Percentiles rank a stretch among this genome's conserved stretches.
These are phyloP conservation scores for Trachemys scripta DNA, from an alignment of 2,113 vertebrate genomes.

Conservation along the genomic window DNA sequence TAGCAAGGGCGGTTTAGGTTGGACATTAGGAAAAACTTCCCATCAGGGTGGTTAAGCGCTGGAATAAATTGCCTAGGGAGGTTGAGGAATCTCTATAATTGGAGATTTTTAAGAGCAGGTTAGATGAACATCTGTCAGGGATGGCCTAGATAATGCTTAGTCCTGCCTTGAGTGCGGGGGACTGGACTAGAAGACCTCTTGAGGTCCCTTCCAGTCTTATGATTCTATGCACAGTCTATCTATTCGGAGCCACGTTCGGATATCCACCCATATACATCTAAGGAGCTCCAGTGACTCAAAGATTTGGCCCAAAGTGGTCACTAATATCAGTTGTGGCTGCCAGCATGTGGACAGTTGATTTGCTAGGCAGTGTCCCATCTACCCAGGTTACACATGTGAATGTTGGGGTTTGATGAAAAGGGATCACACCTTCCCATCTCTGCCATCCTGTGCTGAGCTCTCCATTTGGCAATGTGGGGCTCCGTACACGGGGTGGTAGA, in stretches of 20 bases:
- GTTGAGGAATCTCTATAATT: no score
- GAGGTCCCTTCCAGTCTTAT: no score
- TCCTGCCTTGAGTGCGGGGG: no score
- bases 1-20: no score
- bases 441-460: not conserved
- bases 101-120: no score
- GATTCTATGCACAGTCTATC: not conserved
- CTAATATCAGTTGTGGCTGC: not conserved
- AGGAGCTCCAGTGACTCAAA: not conserved
- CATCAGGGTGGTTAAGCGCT: no score
- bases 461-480: not conserved
- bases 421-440: not conserved
- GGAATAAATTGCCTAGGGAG: no score
- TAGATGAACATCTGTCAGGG: no score
- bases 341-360: not conserved
- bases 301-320: not conserved
- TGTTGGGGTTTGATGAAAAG: not conserved
- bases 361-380: not conserved
- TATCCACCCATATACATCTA: fast-evolving
- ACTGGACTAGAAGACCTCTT: no score
- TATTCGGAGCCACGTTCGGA: not conserved
- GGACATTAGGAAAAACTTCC: no score
- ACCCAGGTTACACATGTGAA: not conserved
- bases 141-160: no score
- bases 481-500: not conserved